Conservation (phyloP, 2,797 vertebrate genomes). For the Anolis apletophallus region DNA sequence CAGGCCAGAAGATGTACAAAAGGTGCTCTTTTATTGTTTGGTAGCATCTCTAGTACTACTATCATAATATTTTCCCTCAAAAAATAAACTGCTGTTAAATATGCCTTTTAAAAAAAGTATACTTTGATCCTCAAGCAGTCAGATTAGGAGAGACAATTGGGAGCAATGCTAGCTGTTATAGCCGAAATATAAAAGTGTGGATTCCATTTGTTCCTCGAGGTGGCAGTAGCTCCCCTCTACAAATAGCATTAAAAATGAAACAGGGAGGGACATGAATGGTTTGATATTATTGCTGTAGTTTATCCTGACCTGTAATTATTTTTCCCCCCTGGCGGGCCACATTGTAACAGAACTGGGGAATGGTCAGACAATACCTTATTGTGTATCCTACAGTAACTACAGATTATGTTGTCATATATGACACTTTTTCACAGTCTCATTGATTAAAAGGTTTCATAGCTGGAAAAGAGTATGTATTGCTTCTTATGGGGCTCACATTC, state of each 20-base stretch:
- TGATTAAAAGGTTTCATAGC: not conserved
- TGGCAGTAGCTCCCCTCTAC: slow-evolving; percentile 2
- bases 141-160: not conserved
- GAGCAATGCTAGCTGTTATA: not conserved
- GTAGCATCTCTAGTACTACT: not conserved
- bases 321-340: not conserved
- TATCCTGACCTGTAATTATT: not conserved
- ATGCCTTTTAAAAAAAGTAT: not conserved
- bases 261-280: no score
- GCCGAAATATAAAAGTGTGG: not conserved
- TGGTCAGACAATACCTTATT: not conserved
- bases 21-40: not conserved
- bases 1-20: not conserved
- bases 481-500: not conserved
- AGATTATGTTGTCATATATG: not conserved
- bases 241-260: not conserved
- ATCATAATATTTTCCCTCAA: not conserved
- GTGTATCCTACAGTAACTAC: not conserved
- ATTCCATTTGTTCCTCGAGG: not conserved
- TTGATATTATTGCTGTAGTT: not conserved
- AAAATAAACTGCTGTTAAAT: no score
- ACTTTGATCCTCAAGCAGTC: not conserved
- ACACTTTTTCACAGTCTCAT: not conserved
- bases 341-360: not conserved
- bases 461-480: not conserved